A percentile compares a stretch with the other conserved stretches of the same genome.
Conservation (phyloP, 2,113 vertebrate genomes). For the Phalacrocorax brasilianus region DNA sequence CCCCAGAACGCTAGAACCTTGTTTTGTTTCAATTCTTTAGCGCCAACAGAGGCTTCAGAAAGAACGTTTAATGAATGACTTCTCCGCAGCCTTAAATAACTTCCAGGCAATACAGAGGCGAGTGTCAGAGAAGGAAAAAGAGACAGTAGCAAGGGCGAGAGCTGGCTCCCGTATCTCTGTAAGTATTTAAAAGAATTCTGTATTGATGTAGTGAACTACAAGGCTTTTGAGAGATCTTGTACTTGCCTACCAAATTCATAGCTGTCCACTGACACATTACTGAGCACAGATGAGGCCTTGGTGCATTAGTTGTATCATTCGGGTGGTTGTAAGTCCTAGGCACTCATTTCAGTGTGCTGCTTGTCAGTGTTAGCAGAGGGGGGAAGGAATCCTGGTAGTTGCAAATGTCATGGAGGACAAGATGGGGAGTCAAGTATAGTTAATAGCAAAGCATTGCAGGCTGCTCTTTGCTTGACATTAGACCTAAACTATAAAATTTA, state of each 20-base stretch:
- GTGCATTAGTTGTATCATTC: not conserved
- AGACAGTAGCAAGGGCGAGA: constrained; percentile 87
- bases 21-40: constrained; percentile 67
- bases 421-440: not conserved
- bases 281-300: not conserved
- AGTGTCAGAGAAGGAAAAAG: constrained; percentile 92
- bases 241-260: not conserved
- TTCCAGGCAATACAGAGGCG: constrained; percentile 90
- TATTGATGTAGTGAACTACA: fast-evolving
- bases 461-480: not conserved
- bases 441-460: not conserved
- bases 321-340: not conserved
- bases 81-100: constrained; percentile 90
- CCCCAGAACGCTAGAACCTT: not conserved
- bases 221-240: not conserved
- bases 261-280: not conserved
- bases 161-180: constrained; percentile 91
- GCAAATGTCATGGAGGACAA: not conserved
- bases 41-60: constrained; percentile 95
- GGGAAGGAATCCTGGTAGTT: not conserved
- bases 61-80: constrained; percentile 95
- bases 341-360: not conserved
- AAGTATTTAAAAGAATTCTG: constrained; percentile 28
- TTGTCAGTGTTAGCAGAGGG: not conserved
- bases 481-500: not conserved